A percentile compares a stretch with the other conserved stretches of the same genome.
Conservation (phyloP, 2,113 vertebrate genomes). For the Pseudopipra pipra region DNA sequence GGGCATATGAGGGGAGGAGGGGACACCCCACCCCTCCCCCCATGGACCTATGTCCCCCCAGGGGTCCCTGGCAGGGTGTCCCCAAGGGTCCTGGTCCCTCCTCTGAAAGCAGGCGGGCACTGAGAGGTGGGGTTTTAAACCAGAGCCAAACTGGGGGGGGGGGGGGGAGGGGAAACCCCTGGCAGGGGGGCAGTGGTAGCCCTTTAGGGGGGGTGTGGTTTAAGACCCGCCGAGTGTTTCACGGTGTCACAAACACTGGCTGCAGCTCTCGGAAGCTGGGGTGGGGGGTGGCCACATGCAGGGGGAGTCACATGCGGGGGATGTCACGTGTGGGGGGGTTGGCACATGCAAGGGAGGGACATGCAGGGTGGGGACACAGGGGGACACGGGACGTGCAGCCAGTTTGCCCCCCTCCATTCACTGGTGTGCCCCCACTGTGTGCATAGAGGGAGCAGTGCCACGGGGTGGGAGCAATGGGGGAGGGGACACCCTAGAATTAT, state of each 20-base stretch:
- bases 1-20: neutral
- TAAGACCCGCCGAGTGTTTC: neutral
- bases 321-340: neutral
- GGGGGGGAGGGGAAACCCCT: neutral
- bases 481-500: neutral
- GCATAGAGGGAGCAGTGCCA: neutral
- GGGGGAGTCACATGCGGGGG: neutral
- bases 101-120: neutral
- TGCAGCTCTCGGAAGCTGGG: neutral
- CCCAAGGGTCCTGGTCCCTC: slow-evolving; percentile 5
- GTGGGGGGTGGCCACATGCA: neutral
- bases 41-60: neutral
- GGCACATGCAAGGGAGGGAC: neutral
- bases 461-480: neutral
- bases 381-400: neutral
- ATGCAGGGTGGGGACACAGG: neutral
- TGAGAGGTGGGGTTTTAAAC: neutral
- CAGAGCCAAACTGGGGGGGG: neutral
- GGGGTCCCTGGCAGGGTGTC: neutral
- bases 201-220: neutral
- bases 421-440: neutral
- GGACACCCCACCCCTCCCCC: neutral
- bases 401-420: neutral
- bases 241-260: neutral
- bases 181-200: neutral